A percentile compares a stretch with the other conserved stretches of the same genome.
These are phyloP conservation scores for Microplitis demolitor DNA, from an alignment of 1,140 invertebrate species.

Conservation along the genomic window DNA sequence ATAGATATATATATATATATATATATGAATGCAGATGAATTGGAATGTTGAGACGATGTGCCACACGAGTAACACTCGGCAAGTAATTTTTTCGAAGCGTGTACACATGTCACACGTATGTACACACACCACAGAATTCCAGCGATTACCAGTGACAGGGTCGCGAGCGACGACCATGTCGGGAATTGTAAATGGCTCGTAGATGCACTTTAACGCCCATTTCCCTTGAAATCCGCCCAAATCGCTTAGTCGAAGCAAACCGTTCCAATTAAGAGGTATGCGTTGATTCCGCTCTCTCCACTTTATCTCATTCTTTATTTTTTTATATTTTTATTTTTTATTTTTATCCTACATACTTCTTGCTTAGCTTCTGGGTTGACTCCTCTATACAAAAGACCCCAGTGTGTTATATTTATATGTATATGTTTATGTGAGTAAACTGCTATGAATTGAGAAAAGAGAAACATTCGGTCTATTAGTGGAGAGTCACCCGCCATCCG, in stretches of 20 bases:
- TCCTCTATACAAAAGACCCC: too few relatives aligned
- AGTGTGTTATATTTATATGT: too few relatives aligned
- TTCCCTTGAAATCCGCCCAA: conserved; percentile 58
- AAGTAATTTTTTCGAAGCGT: conserved; percentile 20
- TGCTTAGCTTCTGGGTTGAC: too few relatives aligned
- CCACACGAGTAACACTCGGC: conserved; percentile 5
- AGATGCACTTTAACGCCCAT: conserved; percentile 56
- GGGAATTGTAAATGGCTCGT: conserved; percentile 51
- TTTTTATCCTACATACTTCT: conserved; percentile 35
- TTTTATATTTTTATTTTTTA: conserved; percentile 33
- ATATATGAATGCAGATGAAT: not conserved
- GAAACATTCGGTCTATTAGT: conserved; percentile 57
- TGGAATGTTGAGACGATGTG: conserved; percentile 12
- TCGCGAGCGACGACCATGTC: conserved; percentile 35
- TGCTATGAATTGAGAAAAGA: conserved; percentile 40
- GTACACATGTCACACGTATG: conserved; percentile 24
- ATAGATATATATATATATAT: too few relatives aligned
- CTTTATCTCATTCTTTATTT: conserved; percentile 39
- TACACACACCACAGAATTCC: conserved; percentile 23
- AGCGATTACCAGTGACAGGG: conserved; percentile 31
- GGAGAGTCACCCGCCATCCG: conserved; percentile 47
- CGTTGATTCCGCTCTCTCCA: conserved; percentile 46
- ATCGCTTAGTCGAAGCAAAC: conserved; percentile 56
- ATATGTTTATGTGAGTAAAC: conserved; percentile 7
- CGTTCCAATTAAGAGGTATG: conserved; percentile 63